A percentile compares a stretch with the other conserved stretches of the same genome.
Conservation (phyloP, 2,888 invertebrate genomes). For the Philonicus albiceps region DNA sequence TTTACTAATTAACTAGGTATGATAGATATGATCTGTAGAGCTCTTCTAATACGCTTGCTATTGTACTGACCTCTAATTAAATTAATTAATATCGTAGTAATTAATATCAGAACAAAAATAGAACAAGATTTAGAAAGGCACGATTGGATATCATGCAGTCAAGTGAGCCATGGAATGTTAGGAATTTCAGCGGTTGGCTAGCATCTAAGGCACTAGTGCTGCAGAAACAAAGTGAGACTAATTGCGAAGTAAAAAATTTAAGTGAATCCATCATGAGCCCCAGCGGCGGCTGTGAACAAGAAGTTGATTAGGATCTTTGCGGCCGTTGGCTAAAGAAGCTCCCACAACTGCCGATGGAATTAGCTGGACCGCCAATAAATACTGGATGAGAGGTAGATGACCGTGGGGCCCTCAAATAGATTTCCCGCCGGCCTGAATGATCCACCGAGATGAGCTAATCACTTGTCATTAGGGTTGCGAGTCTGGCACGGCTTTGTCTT, state of each 20-base stretch:
- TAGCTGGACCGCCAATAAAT: conserved; percentile 15
- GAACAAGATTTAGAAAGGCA: not conserved
- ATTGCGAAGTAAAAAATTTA: conserved; percentile 32
- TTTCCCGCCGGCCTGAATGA: conserved; percentile 3
- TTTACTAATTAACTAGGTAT: too few species aligned
- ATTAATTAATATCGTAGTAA: not conserved
- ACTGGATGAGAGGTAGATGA: not conserved
- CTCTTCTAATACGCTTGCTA: too few species aligned
- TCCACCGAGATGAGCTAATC: conserved; percentile 10
- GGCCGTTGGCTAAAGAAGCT: not conserved
- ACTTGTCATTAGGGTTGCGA: conserved; percentile 23
- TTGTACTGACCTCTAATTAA: not conserved
- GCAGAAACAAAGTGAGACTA: conserved; percentile 38
- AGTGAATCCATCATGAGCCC: conserved; percentile 24
- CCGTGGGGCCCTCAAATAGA: not conserved
- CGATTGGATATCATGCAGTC: not conserved
- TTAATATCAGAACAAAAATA: conserved; percentile 20
- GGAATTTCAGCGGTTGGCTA: not conserved
- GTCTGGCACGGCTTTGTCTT: conserved; percentile 5
- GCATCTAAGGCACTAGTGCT: not conserved
- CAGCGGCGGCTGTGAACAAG: not conserved
- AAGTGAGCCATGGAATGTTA: not conserved
- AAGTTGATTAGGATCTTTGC: conserved; percentile 20
- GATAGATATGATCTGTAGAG: too few species aligned
- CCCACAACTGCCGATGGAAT: not conserved